A percentile compares a stretch with the other conserved stretches of the same genome.
These are phyloP conservation scores for Phyllostomus hastatus DNA, from an alignment of 2,113 vertebrate genomes.

Conservation along the genomic window DNA sequence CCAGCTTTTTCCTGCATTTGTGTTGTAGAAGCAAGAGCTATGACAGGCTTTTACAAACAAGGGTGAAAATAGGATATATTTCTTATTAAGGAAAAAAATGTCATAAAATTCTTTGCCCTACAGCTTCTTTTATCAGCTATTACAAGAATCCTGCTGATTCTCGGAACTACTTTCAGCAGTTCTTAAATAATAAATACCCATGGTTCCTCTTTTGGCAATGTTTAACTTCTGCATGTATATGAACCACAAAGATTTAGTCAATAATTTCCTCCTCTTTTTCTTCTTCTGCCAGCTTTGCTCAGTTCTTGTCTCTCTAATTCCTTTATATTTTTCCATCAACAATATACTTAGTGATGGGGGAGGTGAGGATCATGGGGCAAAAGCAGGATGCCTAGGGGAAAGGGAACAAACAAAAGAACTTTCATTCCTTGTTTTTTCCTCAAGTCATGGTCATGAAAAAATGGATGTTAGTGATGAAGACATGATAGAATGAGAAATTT, in stretches of 20 bases:
- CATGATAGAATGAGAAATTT: neutral
- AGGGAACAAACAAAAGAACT: neutral
- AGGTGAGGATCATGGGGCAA: neutral
- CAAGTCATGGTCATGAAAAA: neutral
- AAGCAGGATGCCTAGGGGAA: neutral
- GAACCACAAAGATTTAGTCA: neutral
- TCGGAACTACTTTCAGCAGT: neutral
- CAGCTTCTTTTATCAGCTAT: neutral
- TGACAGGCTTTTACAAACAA: slow-evolving; percentile 1
- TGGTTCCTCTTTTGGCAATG: neutral
- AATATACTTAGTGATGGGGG: neutral
- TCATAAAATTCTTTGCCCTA: neutral
- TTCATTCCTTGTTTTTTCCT: neutral
- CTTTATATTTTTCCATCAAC: neutral
- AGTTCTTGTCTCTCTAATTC: neutral
- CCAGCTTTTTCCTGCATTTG: neutral
- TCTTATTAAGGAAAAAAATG: neutral
- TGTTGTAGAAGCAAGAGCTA: neutral
- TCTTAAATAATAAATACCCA: neutral
- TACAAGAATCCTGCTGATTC: neutral
- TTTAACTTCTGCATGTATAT: neutral
- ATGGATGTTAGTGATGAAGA: neutral
- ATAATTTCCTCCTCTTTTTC: slow-evolving; percentile 32
- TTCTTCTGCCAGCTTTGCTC: neutral
- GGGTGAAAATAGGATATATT: neutral